Percentiles rank a stretch among this genome's conserved stretches.
Evolutionary conservation across 2,113 vertebrate genomes (phyloP).

Genomic region (Genyomyrus donnyi): DNA sequence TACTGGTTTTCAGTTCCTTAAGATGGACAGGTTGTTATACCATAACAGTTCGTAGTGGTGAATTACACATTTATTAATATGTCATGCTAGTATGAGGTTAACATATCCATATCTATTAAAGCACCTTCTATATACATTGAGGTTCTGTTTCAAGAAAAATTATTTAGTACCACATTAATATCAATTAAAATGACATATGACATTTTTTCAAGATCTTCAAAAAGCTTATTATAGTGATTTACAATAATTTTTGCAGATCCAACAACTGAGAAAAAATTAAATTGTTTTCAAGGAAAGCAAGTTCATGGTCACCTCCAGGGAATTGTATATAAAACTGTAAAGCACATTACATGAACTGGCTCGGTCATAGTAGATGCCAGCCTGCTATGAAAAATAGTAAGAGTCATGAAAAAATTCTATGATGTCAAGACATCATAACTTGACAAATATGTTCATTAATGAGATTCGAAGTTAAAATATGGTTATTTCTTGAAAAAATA

Average conservation of each 20-base stretch:
- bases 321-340: background rate
- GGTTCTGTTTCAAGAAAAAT: background rate
- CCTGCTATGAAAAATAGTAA: background rate
- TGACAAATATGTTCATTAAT: background rate
- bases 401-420: background rate
- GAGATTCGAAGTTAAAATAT: background rate
- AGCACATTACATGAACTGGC: background rate
- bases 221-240: background rate
- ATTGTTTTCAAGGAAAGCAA: background rate
- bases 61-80: background rate
- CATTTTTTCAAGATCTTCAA: background rate
- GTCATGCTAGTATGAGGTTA: background rate
- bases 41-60: background rate
- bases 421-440: background rate
- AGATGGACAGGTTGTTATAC: background rate
- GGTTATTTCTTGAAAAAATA: background rate
- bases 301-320: background rate
- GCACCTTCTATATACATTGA: background rate
- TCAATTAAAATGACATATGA: background rate
- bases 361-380: background rate
- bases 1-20: background rate
- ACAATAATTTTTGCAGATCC: background rate
- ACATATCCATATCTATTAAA: background rate
- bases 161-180: background rate
- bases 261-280: background rate